Percentiles rank a stretch among this genome's conserved stretches.
These are phyloP conservation scores for Hydrotaea cyrtoneurina DNA, from an alignment of 2,888 invertebrate species.

Conservation along the genomic window DNA sequence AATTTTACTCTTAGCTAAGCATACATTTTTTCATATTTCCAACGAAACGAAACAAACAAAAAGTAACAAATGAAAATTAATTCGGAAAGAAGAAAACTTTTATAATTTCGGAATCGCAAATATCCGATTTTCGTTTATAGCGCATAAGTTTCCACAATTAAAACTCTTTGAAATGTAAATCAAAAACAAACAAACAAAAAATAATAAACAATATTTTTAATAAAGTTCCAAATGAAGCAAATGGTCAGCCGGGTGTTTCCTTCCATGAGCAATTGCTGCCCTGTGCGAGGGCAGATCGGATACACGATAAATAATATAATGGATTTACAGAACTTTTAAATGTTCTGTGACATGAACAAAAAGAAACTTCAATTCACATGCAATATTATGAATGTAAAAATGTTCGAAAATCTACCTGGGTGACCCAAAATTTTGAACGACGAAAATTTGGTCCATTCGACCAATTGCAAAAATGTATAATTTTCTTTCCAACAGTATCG, in stretches of 20 bases:
- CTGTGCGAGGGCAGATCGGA: too few species aligned
- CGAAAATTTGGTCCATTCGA: too few species aligned
- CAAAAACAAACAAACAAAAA: constrained; percentile 6
- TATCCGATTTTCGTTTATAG: constrained; percentile 41
- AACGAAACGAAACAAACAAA: constrained; percentile 22
- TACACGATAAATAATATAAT: too few species aligned
- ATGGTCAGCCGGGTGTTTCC: not conserved
- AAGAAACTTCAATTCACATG: too few species aligned
- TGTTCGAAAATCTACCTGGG: too few species aligned
- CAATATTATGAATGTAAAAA: too few species aligned
- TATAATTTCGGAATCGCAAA: constrained; percentile 33
- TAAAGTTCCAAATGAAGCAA: constrained; percentile 36
- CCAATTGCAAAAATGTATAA: too few species aligned
- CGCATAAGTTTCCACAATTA: constrained; percentile 46
- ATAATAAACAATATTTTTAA: constrained; percentile 40
- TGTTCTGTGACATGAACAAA: too few species aligned
- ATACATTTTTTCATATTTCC: constrained; percentile 44
- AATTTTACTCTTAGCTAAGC: constrained; percentile 64
- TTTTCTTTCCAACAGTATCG: too few species aligned
- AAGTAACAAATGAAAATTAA: constrained; percentile 22
- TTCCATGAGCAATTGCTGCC: too few species aligned
- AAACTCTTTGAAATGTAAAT: constrained; percentile 45
- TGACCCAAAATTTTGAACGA: too few species aligned
- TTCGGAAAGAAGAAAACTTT: constrained; percentile 41
- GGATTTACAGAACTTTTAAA: too few species aligned